Evolutionary conservation across 2,113 vertebrate species (phyloP).

Genomic region (Bujurquina vittata): DNA sequence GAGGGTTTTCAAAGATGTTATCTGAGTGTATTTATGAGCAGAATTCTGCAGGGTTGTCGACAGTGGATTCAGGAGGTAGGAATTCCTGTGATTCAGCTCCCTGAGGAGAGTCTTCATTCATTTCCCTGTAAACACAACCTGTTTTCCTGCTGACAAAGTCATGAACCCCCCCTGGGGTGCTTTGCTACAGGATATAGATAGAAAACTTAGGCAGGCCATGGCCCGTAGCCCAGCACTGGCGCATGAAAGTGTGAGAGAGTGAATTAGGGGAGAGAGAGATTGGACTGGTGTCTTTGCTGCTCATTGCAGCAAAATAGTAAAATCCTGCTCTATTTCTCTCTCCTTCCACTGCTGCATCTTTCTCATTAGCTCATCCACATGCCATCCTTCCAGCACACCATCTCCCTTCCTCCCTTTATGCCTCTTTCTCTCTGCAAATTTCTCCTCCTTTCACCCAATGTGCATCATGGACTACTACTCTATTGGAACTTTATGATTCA

Average conservation of each 20-base stretch:
- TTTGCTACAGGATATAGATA: slow-evolving; percentile 68
- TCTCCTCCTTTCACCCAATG: slow-evolving; percentile 9
- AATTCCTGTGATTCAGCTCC: slow-evolving; percentile 59
- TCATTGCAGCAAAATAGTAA: slow-evolving; percentile 42
- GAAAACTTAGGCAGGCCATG: slow-evolving; percentile 50
- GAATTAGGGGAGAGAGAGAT: slow-evolving; percentile 16
- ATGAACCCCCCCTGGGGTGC: slow-evolving; percentile 44
- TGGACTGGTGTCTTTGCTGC: slow-evolving; percentile 34
- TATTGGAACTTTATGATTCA: slow-evolving; percentile 32
- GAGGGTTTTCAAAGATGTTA: background rate
- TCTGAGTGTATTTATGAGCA: slow-evolving; percentile 1
- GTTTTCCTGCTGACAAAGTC: slow-evolving; percentile 61
- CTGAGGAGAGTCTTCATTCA: slow-evolving; percentile 41
- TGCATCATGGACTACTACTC: slow-evolving; percentile 15
- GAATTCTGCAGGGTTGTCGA: slow-evolving; percentile 15
- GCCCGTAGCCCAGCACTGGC: slow-evolving; percentile 33
- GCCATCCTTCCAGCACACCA: background rate
- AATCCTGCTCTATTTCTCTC: slow-evolving; percentile 13
- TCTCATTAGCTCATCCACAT: background rate
- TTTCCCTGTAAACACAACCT: slow-evolving; percentile 61
- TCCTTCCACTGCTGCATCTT: slow-evolving; percentile 12
- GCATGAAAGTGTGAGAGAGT: slow-evolving; percentile 10
- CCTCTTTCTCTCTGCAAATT: slow-evolving; percentile 3
- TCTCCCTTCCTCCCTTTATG: slow-evolving; percentile 10
- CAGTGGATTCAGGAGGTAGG: background rate